Percentiles rank a stretch among this genome's conserved stretches.
phyloP scores from a whole-genome alignment of 2,797 vertebrate species.

The Phalloptychus januarius region DNA sequence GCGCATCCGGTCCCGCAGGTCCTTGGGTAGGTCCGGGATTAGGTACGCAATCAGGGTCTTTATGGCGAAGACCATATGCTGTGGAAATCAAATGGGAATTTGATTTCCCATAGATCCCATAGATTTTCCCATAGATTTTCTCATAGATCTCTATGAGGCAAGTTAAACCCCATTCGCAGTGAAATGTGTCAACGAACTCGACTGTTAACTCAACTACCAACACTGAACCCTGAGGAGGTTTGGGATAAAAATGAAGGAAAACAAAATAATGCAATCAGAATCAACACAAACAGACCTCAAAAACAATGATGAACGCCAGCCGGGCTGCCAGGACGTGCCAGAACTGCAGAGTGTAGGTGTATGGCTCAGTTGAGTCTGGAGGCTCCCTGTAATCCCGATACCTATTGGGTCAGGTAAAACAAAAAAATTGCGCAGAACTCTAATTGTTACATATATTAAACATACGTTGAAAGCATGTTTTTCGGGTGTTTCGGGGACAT shows the following conservation, averaged over 20 bases:
- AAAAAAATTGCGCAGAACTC: background rate
- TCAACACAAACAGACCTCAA: constrained; percentile 85
- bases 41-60: constrained; percentile 97
- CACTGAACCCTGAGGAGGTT: background rate
- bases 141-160: background rate
- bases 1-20: constrained; percentile 92
- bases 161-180: background rate
- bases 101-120: too few species aligned
- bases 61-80: constrained; percentile 97
- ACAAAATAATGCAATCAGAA: background rate
- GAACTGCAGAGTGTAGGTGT: constrained; percentile 96
- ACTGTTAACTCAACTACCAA: background rate
- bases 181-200: background rate
- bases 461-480: background rate
- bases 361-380: constrained; percentile 88
- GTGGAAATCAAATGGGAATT: constrained; percentile 33
- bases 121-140: too few species aligned
- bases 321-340: constrained; percentile 96
- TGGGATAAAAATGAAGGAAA: background rate
- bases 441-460: background rate
- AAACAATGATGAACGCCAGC: constrained; percentile 95
- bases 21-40: constrained; percentile 96
- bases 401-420: constrained; percentile 63
- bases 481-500: background rate
- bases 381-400: constrained; percentile 95